These are phyloP conservation scores for Catocala sponsa DNA, from an alignment of 2,888 invertebrate genomes.

Conservation along the genomic window DNA sequence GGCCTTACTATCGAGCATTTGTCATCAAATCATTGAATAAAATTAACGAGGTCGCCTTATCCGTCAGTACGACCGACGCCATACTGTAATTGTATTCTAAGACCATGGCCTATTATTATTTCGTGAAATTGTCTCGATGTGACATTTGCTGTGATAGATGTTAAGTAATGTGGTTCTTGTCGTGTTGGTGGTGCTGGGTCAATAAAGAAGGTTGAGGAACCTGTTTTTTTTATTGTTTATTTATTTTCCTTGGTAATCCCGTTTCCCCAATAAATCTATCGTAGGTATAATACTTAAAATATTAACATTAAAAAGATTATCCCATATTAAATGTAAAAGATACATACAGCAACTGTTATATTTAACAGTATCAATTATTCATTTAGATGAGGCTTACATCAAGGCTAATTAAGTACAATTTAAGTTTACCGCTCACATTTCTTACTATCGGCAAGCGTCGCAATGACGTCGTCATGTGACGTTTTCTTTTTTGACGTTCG, in stretches of 20 bases:
- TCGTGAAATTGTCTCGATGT: slow-evolving; percentile 49
- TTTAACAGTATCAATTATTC: background rate
- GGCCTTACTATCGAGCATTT: slow-evolving; percentile 31
- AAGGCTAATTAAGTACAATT: slow-evolving; percentile 36
- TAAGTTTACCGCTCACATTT: slow-evolving; percentile 60
- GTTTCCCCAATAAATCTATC: background rate
- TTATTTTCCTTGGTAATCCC: slow-evolving; percentile 7
- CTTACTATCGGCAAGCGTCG: slow-evolving; percentile 52
- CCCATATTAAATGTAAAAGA: too few relatives aligned
- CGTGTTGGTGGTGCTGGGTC: slow-evolving; percentile 73
- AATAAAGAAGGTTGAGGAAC: slow-evolving; percentile 81
- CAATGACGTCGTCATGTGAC: slow-evolving; percentile 71
- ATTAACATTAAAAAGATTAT: too few relatives aligned
- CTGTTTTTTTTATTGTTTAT: slow-evolving; percentile 44
- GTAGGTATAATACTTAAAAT: too few relatives aligned
- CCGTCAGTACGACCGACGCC: slow-evolving; percentile 23
- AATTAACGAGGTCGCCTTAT: slow-evolving; percentile 29
- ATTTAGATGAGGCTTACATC: background rate
- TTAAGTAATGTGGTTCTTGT: slow-evolving; percentile 71
- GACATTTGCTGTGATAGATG: slow-evolving; percentile 80
- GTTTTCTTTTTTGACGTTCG: slow-evolving; percentile 41
- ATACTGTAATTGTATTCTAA: slow-evolving; percentile 12
- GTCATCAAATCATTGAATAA: slow-evolving; percentile 31
- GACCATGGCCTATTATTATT: slow-evolving; percentile 33
- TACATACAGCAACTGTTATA: background rate